Evolutionary conservation across 2,888 invertebrate genomes (phyloP).

Genomic region (Electrophaes corylata): DNA sequence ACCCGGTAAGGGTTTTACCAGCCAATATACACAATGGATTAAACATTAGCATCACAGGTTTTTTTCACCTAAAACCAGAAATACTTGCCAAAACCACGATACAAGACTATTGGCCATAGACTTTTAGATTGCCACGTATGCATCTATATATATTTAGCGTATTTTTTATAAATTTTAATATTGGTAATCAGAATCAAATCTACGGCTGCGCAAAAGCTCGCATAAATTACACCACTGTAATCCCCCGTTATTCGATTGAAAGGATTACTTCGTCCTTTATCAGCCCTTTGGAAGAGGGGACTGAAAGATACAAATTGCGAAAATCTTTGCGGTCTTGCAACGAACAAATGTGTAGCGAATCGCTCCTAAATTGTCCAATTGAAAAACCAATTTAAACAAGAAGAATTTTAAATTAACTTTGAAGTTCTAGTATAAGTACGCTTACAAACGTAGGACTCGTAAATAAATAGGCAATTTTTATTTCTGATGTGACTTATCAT

Average conservation of each 20-base stretch:
- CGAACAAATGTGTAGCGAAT: slow-evolving; percentile 33
- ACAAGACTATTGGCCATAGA: background rate
- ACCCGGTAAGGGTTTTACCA: no score
- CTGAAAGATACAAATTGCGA: slow-evolving; percentile 66
- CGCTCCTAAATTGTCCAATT: slow-evolving; percentile 21
- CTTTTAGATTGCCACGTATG: background rate
- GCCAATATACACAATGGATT: no score
- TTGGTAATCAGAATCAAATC: slow-evolving; percentile 28
- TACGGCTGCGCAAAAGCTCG: slow-evolving; percentile 49
- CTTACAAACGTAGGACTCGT: background rate
- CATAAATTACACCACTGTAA: slow-evolving; percentile 61
- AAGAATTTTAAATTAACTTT: slow-evolving; percentile 4
- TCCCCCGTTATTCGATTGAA: slow-evolving; percentile 70
- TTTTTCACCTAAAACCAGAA: no score
- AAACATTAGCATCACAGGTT: no score
- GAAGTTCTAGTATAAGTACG: background rate
- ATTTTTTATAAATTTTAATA: slow-evolving; percentile 43
- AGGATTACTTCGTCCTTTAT: slow-evolving; percentile 72
- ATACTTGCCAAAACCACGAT: no score
- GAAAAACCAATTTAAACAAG: slow-evolving; percentile 18
- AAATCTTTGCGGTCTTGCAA: slow-evolving; percentile 46
- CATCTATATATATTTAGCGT: slow-evolving; percentile 17
- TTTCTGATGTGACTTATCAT: background rate
- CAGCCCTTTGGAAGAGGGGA: slow-evolving; percentile 57
- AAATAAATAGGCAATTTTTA: slow-evolving; percentile 2